Base-by-base conservation (phyloP, 2,797 vertebrate genomes). In the Amblyraja radiata region DNA sequence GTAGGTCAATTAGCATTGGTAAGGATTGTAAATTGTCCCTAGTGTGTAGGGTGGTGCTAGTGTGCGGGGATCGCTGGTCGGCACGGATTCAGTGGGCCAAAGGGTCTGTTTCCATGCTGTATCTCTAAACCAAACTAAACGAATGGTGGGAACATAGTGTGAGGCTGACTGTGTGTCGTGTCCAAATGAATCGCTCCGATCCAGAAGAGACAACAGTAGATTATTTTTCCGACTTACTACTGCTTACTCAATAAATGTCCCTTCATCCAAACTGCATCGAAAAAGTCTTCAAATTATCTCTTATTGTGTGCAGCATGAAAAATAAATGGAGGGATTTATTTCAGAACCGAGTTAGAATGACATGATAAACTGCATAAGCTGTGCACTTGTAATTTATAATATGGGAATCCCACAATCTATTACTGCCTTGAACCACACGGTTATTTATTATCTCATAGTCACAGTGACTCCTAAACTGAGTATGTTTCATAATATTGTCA, bases 381-480 rank as follows among this genome's bases (percentile, higher is more conserved):
- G 76, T 54, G 21, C 39, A 54, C 36, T 54, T 92, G 25, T 76
- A 54, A 92, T 92, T 74, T 54, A n/a, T 74, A n/a, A 74, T 28
- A 76, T 63, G 36, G 36, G 68, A 76, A 92, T 73, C 32, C 39
- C 10, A 74, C 71, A 74, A 92, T 92, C 71, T 74, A 76, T 76
- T 76, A 76, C 71, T 76, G 39, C 39, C 25, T 92, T 74, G 21
- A 25, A 76, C 25, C 39, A 74, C 73, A 46, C 21, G 14, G 36
- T 91, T 58, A 92, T 76, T 74, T 46, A 76, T 54, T 92, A 92
- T 92, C 73, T 54, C n/a, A 36, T 68, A 88, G 68, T 88, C 68
- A 68, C 36, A 88, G 84, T 54, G 39, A 46, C 90, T 92, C n/a
- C 63, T 65, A 74, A 92, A 92, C 71, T n/a, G 84, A 36, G 23